A percentile compares a stretch with the other conserved stretches of the same genome.
phyloP scores from a whole-genome alignment of 2,888 invertebrate species.

The Leptopterna dolabrata region DNA sequence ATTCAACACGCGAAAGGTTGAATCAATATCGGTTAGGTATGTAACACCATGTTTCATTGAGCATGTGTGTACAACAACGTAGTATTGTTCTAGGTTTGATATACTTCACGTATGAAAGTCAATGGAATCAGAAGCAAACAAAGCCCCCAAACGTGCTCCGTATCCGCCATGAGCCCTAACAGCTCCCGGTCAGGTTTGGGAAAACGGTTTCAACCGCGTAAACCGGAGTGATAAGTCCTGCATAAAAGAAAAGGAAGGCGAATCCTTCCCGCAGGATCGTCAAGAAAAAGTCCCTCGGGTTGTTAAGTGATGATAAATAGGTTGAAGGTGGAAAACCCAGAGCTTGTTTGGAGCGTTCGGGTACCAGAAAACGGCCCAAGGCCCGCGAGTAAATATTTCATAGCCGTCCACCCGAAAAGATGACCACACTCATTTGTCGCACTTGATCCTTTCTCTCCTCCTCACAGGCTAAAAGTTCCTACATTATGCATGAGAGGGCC shows the following conservation, averaged over 20 bases:
- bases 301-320: conserved; percentile 52
- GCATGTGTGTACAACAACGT: not conserved
- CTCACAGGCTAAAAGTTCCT: conserved; percentile 19
- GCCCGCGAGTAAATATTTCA: conserved; percentile 46
- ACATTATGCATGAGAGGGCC: conserved; percentile 43
- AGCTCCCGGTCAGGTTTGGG: not conserved
- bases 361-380: not conserved
- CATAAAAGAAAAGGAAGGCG: conserved; percentile 42
- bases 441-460: conserved; percentile 41
- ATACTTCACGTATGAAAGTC: conserved; percentile 42
- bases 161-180: not conserved
- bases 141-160: conserved; percentile 23
- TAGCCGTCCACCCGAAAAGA: conserved; percentile 51
- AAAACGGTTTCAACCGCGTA: not conserved
- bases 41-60: not conserved
- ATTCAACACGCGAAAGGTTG: no score
- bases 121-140: conserved; percentile 47
- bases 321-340: conserved; percentile 21
- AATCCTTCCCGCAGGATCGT: conserved; percentile 19
- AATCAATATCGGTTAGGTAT: no score
- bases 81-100: not conserved
- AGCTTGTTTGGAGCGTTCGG: conserved; percentile 34
- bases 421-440: conserved; percentile 52
- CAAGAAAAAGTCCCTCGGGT: conserved; percentile 49
- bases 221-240: conserved; percentile 40